Evolutionary conservation across 2,797 vertebrate genomes (phyloP), one percentile per base, ranked within the genome.

Genomic region (Cichlasoma orientale): DNA sequence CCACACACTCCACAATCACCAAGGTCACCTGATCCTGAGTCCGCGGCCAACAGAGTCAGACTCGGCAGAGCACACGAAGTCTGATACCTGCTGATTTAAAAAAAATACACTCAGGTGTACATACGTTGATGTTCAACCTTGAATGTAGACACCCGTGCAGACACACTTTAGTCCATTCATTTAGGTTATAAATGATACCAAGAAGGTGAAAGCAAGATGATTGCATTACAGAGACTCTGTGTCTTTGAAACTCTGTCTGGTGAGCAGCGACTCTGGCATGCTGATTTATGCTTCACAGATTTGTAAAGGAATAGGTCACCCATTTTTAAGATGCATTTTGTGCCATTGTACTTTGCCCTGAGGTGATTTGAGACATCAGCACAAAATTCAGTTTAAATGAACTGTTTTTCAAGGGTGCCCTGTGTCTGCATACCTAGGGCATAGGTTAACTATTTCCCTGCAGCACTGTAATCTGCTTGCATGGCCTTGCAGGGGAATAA

Each of bases 11-110:
- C 75, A 77, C 68, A 83, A 78, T 92, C 84, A 56, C 86, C 91
- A 92, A 93, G 91, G 93, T 94, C 93, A 90, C 78, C 70, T 74
- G 75, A 78, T 85, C 59, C 73, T 2, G 31, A 85, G 63, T 68
- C 23, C 75, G 77, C 72, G 76, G 79, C 53, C 53, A 63, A 75
- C 74, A 75, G 82, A 80, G 86, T 54, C 72, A 19, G 54, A 86
- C 80, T 88, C 85, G 74, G 86, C 88, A 83, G 77, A 89, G 33
- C 72, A 66, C 56, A 66, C 31, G 0, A 7, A 78, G 38, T 77
- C 31, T 70, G 59, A 58, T 57, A 71, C 58, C 25, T 47, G 57
- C 47, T 31, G 31, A 54, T 31, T 44, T n/a, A 12, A 55, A 78
- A 83, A 33, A 72, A 47, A 41, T 11, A 66, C 56, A 25, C 41